Conservation (phyloP, 2,113 vertebrate species). For the Fregetta grallaria region DNA sequence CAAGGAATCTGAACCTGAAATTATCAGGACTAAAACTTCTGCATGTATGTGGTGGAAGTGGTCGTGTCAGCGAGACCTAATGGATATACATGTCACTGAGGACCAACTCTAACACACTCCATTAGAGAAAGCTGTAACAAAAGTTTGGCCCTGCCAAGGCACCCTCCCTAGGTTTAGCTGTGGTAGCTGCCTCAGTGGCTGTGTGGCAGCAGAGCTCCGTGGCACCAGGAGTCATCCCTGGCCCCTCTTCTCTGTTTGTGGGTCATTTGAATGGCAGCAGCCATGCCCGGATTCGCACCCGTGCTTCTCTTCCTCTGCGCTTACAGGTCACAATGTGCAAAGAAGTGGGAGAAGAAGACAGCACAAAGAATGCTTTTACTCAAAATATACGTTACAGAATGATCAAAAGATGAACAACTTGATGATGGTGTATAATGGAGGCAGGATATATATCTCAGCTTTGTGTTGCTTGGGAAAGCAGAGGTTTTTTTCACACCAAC, state of each 20-base stretch:
- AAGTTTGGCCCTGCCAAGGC: not conserved
- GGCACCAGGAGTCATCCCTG: not conserved
- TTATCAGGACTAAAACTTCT: not conserved
- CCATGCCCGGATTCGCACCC: rapidly evolving
- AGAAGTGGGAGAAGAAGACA: not conserved
- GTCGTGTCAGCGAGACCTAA: not conserved
- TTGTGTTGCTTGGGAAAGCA: not conserved
- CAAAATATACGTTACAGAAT: not conserved
- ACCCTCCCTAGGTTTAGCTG: not conserved
- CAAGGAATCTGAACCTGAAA: not conserved
- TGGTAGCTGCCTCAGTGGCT: not conserved
- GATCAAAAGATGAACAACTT: not conserved
- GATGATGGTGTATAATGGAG: not conserved
- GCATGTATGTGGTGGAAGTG: not conserved
- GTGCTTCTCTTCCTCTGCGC: not conserved
- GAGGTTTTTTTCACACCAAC: not conserved
- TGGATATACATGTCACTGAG: not conserved
- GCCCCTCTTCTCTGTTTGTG: not conserved
- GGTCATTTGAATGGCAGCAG: not conserved
- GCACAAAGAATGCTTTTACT: not conserved
- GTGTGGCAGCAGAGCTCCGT: not conserved
- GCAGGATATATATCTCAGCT: not conserved
- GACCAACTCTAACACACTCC: too few species aligned
- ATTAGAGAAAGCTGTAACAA: not conserved
- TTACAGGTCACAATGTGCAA: not conserved